Evolutionary conservation across 1,140 invertebrate genomes (phyloP).

Genomic region (Cyclina sinensis): DNA sequence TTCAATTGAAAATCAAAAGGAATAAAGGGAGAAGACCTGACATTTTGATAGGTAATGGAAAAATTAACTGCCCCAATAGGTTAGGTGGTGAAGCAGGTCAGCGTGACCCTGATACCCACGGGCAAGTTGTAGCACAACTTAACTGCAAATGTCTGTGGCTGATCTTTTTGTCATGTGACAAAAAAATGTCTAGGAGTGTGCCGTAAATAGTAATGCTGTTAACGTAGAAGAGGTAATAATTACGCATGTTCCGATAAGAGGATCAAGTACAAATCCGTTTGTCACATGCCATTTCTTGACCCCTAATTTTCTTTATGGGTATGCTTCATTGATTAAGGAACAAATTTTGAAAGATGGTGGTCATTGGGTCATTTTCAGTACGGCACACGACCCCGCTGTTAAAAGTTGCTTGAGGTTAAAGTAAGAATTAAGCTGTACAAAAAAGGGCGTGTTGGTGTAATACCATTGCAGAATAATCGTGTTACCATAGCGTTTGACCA

Average conservation of each 20-base stretch:
- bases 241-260: conserved; percentile 62
- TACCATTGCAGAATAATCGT: conserved; percentile 39
- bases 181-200: background rate
- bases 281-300: conserved; percentile 65
- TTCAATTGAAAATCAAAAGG: background rate
- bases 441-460: conserved; percentile 11
- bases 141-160: conserved; percentile 57
- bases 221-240: conserved; percentile 50
- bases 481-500: conserved; percentile 1
- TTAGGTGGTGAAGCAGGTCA: conserved; percentile 30
- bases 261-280: conserved; percentile 51
- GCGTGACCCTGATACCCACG: conserved; percentile 58
- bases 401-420: conserved; percentile 56
- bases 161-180: conserved; percentile 36
- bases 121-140: conserved; percentile 33
- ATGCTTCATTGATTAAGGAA: conserved; percentile 54
- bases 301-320: conserved; percentile 66
- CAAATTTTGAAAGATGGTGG: conserved; percentile 62
- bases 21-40: background rate
- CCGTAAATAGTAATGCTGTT: conserved; percentile 57
- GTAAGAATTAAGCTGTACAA: conserved; percentile 38
- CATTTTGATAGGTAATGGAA: conserved; percentile 45
- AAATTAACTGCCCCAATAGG: conserved; percentile 38
- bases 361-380: conserved; percentile 58
- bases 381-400: conserved; percentile 46